These are phyloP conservation scores for Anastrepha ludens DNA, from an alignment of 1,140 invertebrate species.

Conservation along the genomic window DNA sequence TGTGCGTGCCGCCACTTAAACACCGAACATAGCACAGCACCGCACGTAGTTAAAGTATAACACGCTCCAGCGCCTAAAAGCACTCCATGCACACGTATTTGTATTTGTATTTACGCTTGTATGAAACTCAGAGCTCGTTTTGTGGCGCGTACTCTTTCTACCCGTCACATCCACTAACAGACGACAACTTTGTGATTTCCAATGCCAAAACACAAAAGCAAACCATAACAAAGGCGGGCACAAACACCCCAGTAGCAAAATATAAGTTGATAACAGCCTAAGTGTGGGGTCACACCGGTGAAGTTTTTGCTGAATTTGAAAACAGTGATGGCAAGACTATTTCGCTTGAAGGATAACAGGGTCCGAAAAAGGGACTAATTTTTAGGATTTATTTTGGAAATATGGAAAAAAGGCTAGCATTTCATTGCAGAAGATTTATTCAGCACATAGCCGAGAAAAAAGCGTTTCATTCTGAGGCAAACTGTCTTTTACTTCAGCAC, in stretches of 20 bases:
- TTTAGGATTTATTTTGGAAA: no score
- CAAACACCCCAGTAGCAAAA: not conserved
- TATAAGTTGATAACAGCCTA: no score
- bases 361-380: no score
- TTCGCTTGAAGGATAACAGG: no score
- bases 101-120: not conserved
- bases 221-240: not conserved
- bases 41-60: not conserved
- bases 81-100: not conserved
- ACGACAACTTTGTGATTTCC: constrained; percentile 35
- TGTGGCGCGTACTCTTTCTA: not conserved
- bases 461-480: no score
- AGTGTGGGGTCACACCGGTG: not conserved
- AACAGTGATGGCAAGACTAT: no score
- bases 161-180: not conserved
- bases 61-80: constrained; percentile 10
- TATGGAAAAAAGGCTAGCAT: no score
- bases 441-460: no score
- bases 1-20: constrained; percentile 35
- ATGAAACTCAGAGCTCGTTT: not conserved
- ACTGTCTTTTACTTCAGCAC: no score
- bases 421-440: no score
- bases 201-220: constrained; percentile 27
- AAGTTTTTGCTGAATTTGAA: no score
- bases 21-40: not conserved